Percentiles rank a stretch among this genome's conserved stretches.
phyloP scores from a whole-genome alignment of 2,797 vertebrate genomes.

The Euthynnus affinis region DNA sequence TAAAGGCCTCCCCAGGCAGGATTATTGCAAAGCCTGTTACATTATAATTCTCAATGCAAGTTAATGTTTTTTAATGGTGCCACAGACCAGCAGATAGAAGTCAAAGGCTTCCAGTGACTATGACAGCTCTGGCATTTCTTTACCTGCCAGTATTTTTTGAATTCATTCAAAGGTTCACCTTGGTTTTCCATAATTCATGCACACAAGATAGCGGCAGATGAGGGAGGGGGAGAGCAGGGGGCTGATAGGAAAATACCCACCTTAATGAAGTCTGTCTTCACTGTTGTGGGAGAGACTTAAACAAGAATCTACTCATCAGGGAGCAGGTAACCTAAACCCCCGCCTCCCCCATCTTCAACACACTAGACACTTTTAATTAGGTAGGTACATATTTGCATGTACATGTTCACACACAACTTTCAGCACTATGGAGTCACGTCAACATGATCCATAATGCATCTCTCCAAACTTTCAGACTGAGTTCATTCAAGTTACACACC shows the following conservation, averaged over 20 bases:
- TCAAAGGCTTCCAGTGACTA: background rate
- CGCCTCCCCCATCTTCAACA: conserved; percentile 11
- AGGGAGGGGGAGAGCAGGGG: background rate
- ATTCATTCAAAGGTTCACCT: conserved; percentile 19
- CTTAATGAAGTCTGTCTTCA: conserved; percentile 65
- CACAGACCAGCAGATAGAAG: background rate
- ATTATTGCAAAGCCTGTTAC: background rate
- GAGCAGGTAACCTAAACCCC: conserved; percentile 52
- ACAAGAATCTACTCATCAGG: conserved; percentile 59
- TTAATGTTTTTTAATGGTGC: background rate
- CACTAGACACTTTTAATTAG: conserved; percentile 40
- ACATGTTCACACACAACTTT: conserved; percentile 18
- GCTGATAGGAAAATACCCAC: conserved; percentile 59
- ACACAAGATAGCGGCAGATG: conserved; percentile 33
- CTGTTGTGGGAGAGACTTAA: conserved; percentile 62
- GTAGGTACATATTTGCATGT: background rate
- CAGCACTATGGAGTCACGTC: background rate
- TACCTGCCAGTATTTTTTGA: conserved; percentile 1
- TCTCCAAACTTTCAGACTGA: background rate
- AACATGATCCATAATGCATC: conserved; percentile 2
- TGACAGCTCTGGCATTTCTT: background rate
- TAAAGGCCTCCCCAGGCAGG: conserved; percentile 6
- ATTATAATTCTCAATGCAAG: background rate
- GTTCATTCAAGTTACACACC: background rate
- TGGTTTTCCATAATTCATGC: conserved; percentile 63